Conservation (phyloP, 2,888 invertebrate species). For the Nasonovia ribisnigri region DNA sequence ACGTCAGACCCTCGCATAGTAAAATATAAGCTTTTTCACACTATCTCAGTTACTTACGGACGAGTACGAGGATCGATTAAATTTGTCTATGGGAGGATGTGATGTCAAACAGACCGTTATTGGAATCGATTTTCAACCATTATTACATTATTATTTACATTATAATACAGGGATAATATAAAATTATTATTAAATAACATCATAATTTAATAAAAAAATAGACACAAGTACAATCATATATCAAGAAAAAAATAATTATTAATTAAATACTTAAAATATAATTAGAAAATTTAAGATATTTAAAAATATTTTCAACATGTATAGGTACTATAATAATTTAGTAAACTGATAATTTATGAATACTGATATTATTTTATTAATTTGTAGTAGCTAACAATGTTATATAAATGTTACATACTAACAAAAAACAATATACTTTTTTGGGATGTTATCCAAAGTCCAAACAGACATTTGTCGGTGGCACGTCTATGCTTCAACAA, state of each 20-base stretch:
- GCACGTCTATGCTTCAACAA: slow-evolving; percentile 5
- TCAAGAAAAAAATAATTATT: neutral
- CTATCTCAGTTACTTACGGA: neutral
- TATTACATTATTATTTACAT: too few species aligned
- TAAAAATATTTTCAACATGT: too few species aligned
- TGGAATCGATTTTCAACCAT: neutral
- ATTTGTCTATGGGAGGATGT: slow-evolving; percentile 14
- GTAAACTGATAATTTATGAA: neutral
- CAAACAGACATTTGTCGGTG: neutral
- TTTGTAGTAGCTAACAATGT: neutral
- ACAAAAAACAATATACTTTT: neutral
- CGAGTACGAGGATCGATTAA: slow-evolving; percentile 19
- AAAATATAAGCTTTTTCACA: slow-evolving; percentile 29
- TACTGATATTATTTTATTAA: neutral
- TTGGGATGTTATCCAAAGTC: neutral
- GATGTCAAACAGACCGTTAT: neutral
- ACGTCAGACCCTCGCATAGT: neutral
- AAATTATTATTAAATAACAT: neutral
- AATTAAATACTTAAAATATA: neutral
- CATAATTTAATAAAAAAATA: neutral
- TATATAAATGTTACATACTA: neutral
- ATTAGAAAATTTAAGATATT: neutral
- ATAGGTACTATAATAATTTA: too few species aligned
- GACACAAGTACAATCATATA: neutral
- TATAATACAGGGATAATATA: neutral